Evolutionary conservation across 2,797 vertebrate species (phyloP), one percentile per base, ranked within the genome.

Genomic region (Staurois parvus): DNA sequence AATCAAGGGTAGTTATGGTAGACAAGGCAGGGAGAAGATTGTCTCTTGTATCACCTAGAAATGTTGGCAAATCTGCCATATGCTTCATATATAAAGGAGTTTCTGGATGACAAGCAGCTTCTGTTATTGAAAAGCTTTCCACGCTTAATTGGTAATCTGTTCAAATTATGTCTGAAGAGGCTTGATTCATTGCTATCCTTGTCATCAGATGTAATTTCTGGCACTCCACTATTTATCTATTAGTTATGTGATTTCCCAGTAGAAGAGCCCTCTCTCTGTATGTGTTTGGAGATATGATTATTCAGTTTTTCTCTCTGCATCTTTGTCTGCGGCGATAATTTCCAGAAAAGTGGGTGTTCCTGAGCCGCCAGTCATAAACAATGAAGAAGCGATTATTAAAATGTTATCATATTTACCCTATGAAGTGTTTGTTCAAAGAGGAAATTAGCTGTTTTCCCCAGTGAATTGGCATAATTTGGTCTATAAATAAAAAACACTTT

Each of bases 271-370:
- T 72, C 24, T 56, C 67, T 81, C 15, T 12, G 4, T 72, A 45
- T 72, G 79, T 52, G 32, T 72, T 81, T 30, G 42, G 68, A 59
- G 79, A 81, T 81, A 59, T 34, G 78, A 81, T 72, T 81, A 81
- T 81, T 37, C 48, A 59, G 68, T 24, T 40, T 72, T 59, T 28
- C 28, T 11, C 32, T 81, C 68, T 13, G 24, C 48, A 69, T 76
- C 42, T 69, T 56, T 74, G 59, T 73, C 52, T 45, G 28, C 62
- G 9, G 28, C 7, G 37, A 34, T 67, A 19, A 32, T 59, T 76
- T 13, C 42, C 66, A 84, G 30, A 56, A 59, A 69, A 40, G 73
- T 56, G 66, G 79, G 48, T 21, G 76, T 42, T 64, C 66, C 24
- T 59, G 30, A 17, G 30, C 64, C 37, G 6, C 62, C 29, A 24